Evolutionary conservation across 2,797 vertebrate genomes (phyloP), one percentile per base, ranked within the genome.

Genomic region (Sparidentex hasta): DNA sequence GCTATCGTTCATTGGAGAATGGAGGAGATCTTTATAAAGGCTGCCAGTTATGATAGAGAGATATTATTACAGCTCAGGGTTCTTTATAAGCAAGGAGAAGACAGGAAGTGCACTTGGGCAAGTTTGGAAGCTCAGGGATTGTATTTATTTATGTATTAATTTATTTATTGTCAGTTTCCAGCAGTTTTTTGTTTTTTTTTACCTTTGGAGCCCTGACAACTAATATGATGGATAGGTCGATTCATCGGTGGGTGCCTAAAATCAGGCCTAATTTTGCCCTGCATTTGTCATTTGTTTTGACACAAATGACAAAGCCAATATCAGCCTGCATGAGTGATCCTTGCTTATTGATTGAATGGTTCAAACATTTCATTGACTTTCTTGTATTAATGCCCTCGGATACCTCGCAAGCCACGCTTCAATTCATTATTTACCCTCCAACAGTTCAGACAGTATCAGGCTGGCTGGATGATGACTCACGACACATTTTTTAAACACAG

Each of bases 301-400:
- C 62, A 67, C 14, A 82, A 58, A 62, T 67, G 11, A n/a, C 55
- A 61, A 2, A 25, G 23, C 46, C 13, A 48, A 14, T 65, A 73
- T 59, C 44, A 43, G 6, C 11, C 25, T 50, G 16, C n/a, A 9
- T 70, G 66, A 70, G 17, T 4, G 11, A 81, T 84, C 69, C 76
- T 48, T 48, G 23, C 38, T 41, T 55, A 81, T 74, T 81, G 80
- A 90, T 50, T 62, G 18, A 68, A 63, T 46, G 17, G 78, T 86
- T 83, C 74, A 8, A 78, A 55, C 67, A 64, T 77, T 82, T 65
- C 7, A 82, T 87, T 74, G 85, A 81, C 23, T 59, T 66, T 52
- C 8, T 62, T 7, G 38, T 14, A 7, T 2, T 71, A 67, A 88
- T 56, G 21, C 8, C 63, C 25, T 17, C 56, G 38, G 69, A 78